Conservation (phyloP, 2,113 vertebrate genomes). For the Erinaceus europaeus region DNA sequence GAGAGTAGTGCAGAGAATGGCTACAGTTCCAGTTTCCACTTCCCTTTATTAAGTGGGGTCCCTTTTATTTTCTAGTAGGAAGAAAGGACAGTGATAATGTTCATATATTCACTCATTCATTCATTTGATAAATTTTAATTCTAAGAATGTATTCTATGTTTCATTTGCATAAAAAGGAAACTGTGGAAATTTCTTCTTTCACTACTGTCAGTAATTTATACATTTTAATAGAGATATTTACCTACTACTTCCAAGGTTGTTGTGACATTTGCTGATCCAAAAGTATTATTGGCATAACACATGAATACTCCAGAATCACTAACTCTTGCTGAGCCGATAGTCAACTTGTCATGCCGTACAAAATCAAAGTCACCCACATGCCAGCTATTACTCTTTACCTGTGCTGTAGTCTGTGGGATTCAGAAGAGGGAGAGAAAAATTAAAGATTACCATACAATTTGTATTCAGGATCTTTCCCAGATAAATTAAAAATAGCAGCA, state of each 20-base stretch:
- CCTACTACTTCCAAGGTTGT: slow-evolving; percentile 93
- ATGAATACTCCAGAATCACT: slow-evolving; percentile 90
- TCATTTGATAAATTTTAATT: slow-evolving; percentile 46
- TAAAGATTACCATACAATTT: slow-evolving; percentile 85
- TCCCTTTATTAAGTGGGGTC: neutral
- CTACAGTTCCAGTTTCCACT: neutral
- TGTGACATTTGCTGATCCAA: slow-evolving; percentile 85
- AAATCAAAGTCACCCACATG: slow-evolving; percentile 82
- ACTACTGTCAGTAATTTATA: slow-evolving; percentile 58
- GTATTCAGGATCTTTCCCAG: slow-evolving; percentile 82
- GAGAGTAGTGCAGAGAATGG: neutral
- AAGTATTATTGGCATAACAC: slow-evolving; percentile 91
- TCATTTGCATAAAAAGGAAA: slow-evolving; percentile 47
- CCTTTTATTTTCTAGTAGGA: neutral
- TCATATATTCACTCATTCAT: slow-evolving; percentile 45
- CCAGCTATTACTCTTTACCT: slow-evolving; percentile 74
- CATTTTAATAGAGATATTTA: slow-evolving; percentile 80
- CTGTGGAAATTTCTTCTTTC: slow-evolving; percentile 44
- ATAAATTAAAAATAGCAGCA: slow-evolving; percentile 89
- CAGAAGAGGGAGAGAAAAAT: neutral
- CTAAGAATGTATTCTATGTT: slow-evolving; percentile 49
- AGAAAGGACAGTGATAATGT: neutral
- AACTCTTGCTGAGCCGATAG: slow-evolving; percentile 83
- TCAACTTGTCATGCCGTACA: slow-evolving; percentile 84
- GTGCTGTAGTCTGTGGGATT: slow-evolving; percentile 74